Evolutionary conservation across 2,797 vertebrate species (phyloP), one percentile per base, ranked within the genome.

Genomic region (Lepidocolaptes lacrymiger): DNA sequence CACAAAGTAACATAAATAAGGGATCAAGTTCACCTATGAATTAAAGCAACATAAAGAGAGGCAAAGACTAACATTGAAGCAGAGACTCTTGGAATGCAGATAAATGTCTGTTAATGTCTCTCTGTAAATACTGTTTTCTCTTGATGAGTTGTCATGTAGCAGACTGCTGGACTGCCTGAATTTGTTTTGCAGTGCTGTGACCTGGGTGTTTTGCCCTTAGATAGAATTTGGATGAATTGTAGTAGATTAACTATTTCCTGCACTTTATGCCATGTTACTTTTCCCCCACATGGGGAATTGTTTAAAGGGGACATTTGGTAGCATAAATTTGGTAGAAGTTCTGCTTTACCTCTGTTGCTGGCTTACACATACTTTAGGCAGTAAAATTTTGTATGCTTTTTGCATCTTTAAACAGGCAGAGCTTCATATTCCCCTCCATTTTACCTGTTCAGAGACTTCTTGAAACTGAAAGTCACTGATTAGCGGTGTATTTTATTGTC

Each of bases 211-310:
- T 62, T 49, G 30, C 46, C 15, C 14, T 12, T 64, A 30, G 30
- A 3, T 37, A 32, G 76, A 52, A 14, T 75, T 64, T 46, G 37
- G 36, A 23, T 58, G 22, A 78, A 20, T 15, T 62, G 13, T 37
- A 36, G 27, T 32, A 51, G 23, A 82, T 34, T 12, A 67, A 13
- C 24, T 77, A 11, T 9, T 88, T 68, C 19, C 16, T 66, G 43
- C 10, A 11, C 23, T 76, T 46, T 1, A 4, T 58, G 22, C 14
- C 0, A 0, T 27, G 20, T 34, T 95, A 59, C 27, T 81, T 64
- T 34, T 15, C 63, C 13, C 21, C 17, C 5, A 0, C 44, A 9
- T 23, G 73, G 26, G 34, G 23, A 0, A 0, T 0, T 30, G 5
- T 62, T 73, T 79, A 76, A 63, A 76, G 39, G 37, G 22, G 55